Conservation (phyloP, 2,797 vertebrate genomes). For the Brachymystax lenok region DNA sequence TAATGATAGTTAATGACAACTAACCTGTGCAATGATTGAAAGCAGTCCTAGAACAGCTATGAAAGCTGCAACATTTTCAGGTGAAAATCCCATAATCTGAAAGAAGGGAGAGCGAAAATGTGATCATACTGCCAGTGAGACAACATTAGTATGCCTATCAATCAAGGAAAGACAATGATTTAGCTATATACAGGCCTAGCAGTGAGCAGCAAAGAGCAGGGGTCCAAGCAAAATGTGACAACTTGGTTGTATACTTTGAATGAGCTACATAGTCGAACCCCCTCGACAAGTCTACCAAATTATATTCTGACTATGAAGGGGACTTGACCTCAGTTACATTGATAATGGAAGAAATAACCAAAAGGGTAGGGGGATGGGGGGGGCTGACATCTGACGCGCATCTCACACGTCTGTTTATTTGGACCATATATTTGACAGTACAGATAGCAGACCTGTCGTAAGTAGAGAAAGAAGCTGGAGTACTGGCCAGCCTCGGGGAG, state of each 20-base stretch:
- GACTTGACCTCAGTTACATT: neutral
- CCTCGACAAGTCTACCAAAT: neutral
- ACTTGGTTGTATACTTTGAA: neutral
- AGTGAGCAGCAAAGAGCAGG: too few species aligned
- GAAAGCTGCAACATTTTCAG: conserved; percentile 86
- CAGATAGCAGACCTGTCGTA: conserved; percentile 77
- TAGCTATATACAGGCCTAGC: too few species aligned
- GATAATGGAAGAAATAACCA: neutral
- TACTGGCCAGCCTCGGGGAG: conserved; percentile 88
- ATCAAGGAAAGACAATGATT: neutral
- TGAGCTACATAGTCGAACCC: neutral
- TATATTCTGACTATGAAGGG: neutral
- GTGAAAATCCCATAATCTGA: conserved; percentile 87
- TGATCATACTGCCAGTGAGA: neutral
- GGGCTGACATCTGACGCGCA: neutral
- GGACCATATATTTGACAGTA: neutral
- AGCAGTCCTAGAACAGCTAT: conserved; percentile 87
- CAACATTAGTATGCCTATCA: neutral
- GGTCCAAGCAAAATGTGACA: too few species aligned
- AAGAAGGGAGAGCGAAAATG: conserved; percentile 11
- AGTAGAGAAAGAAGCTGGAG: conserved; percentile 89
- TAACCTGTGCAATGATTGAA: conserved; percentile 87
- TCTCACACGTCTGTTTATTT: neutral
- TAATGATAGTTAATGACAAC: conserved; percentile 15
- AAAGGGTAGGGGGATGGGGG: neutral